Percentiles rank a stretch among this genome's conserved stretches.
Evolutionary conservation across 2,888 invertebrate species (phyloP).

Genomic region (Abrostola tripartita): DNA sequence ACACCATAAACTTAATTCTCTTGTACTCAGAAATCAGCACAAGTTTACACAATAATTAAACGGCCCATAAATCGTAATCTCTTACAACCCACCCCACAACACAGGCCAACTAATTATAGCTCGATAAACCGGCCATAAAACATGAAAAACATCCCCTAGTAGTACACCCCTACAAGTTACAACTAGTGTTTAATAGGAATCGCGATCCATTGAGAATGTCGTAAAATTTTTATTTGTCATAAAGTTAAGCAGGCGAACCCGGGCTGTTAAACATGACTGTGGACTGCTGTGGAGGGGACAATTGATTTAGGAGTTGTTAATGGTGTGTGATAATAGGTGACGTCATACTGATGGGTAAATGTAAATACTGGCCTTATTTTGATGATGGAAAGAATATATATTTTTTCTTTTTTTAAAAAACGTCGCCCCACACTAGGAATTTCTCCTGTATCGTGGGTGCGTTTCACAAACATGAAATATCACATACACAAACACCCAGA

Average conservation of each 20-base stretch:
- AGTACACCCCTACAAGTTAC: slow-evolving; percentile 41
- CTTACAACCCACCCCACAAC: slow-evolving; percentile 13
- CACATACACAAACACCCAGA: too few relatives aligned
- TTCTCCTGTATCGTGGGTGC: too few relatives aligned
- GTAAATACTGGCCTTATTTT: too few relatives aligned
- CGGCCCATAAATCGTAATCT: slow-evolving; percentile 32
- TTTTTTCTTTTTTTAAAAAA: too few relatives aligned
- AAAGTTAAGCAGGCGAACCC: slow-evolving; percentile 48
- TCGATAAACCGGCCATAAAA: slow-evolving; percentile 38
- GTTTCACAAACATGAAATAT: too few relatives aligned
- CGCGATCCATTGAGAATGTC: slow-evolving; percentile 49
- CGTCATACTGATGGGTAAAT: not conserved
- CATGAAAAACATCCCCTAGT: slow-evolving; percentile 41
- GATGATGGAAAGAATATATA: too few relatives aligned
- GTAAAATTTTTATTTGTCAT: slow-evolving; percentile 54
- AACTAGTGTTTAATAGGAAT: slow-evolving; percentile 55
- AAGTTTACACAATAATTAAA: slow-evolving; percentile 30
- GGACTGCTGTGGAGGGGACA: slow-evolving; percentile 21
- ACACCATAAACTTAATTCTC: too few relatives aligned
- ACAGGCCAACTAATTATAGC: slow-evolving; percentile 34
- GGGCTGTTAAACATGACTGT: slow-evolving; percentile 37
- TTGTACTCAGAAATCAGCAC: slow-evolving; percentile 1
- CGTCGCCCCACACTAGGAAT: too few relatives aligned
- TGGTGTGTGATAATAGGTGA: slow-evolving; percentile 14
- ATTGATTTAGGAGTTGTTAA: slow-evolving; percentile 50